Percentiles rank a stretch among this genome's conserved stretches.
Evolutionary conservation across 1,140 invertebrate genomes (phyloP).

Genomic region (Drosophila varians): DNA sequence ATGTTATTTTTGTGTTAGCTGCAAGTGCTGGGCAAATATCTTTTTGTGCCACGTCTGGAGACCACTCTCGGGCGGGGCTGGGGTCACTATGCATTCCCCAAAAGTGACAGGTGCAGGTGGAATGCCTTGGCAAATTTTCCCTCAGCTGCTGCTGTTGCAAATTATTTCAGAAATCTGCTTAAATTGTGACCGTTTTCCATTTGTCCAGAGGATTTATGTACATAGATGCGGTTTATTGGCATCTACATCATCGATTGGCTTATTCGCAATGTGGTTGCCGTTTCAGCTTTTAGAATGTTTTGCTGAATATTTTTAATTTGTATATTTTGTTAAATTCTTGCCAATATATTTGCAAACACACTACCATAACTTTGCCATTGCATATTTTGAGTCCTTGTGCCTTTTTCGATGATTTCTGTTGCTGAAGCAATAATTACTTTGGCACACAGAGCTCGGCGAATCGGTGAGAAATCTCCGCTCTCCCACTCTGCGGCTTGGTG

Average conservation of each 20-base stretch:
- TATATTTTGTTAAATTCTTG: not conserved
- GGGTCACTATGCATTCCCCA: constrained; percentile 37
- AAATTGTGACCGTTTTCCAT: constrained; percentile 4
- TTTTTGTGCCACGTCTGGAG: constrained; percentile 42
- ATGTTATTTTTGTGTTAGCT: constrained; percentile 55
- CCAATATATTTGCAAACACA: too few species aligned
- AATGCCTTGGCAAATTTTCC: constrained; percentile 4
- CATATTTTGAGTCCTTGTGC: too few species aligned
- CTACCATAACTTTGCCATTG: too few species aligned
- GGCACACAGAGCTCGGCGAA: not conserved
- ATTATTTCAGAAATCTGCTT: constrained; percentile 8
- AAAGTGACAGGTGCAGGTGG: constrained; percentile 35
- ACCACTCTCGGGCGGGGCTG: constrained; percentile 29
- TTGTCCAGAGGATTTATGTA: constrained; percentile 4
- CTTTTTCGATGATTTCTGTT: too few species aligned
- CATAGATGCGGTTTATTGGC: not conserved
- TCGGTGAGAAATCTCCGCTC: not conserved
- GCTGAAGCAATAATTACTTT: not conserved
- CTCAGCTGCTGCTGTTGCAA: constrained; percentile 11
- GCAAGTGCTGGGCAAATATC: constrained; percentile 62
- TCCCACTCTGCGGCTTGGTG: not conserved
- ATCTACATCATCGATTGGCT: not conserved
- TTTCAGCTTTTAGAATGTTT: not conserved
- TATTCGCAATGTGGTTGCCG: not conserved
- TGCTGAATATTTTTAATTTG: too few species aligned